phyloP scores from a whole-genome alignment of 2,888 invertebrate genomes.

The Azorinus chamasolen region DNA sequence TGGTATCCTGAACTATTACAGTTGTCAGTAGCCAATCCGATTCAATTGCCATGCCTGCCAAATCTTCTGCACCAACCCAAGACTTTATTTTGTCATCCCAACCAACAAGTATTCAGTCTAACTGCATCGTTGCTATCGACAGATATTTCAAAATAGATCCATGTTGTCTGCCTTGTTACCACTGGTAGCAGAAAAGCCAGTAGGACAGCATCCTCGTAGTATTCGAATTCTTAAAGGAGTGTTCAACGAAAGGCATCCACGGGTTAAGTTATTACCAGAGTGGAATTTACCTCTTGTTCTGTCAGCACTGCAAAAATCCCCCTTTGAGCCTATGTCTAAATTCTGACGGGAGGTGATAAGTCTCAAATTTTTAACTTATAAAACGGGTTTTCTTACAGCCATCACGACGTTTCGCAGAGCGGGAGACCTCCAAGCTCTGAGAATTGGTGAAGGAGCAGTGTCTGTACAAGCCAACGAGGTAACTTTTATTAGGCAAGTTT shows the following conservation, averaged over 20 bases:
- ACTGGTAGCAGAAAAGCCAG: slow-evolving; percentile 1
- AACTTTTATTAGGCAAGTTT: slow-evolving; percentile 1
- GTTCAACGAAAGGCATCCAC: slow-evolving; percentile 32
- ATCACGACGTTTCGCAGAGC: slow-evolving; percentile 5
- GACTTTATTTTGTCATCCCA: slow-evolving; percentile 39
- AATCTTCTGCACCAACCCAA: slow-evolving; percentile 44
- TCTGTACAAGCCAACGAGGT: neutral
- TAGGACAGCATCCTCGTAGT: slow-evolving; percentile 36
- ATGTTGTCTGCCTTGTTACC: slow-evolving; percentile 24
- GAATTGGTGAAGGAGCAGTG: neutral
- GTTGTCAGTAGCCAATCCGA: slow-evolving; percentile 28
- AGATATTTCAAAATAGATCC: slow-evolving; percentile 24
- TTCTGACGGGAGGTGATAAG: too few species aligned
- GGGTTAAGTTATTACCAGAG: slow-evolving; percentile 27
- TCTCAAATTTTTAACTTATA: slow-evolving; percentile 25
- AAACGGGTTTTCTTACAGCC: slow-evolving; percentile 17
- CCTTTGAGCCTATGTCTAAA: slow-evolving; percentile 35
- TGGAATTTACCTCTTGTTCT: slow-evolving; percentile 44
- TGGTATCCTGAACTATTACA: slow-evolving; percentile 43
- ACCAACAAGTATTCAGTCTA: slow-evolving; percentile 40
- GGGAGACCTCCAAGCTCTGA: slow-evolving; percentile 13
- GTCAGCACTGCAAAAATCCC: slow-evolving; percentile 14
- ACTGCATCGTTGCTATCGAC: slow-evolving; percentile 56
- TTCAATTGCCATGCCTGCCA: slow-evolving; percentile 22
- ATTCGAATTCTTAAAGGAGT: slow-evolving; percentile 24